Evolutionary conservation across 2,113 vertebrate species (phyloP).

Genomic region (Phyllopteryx taeniolatus): DNA sequence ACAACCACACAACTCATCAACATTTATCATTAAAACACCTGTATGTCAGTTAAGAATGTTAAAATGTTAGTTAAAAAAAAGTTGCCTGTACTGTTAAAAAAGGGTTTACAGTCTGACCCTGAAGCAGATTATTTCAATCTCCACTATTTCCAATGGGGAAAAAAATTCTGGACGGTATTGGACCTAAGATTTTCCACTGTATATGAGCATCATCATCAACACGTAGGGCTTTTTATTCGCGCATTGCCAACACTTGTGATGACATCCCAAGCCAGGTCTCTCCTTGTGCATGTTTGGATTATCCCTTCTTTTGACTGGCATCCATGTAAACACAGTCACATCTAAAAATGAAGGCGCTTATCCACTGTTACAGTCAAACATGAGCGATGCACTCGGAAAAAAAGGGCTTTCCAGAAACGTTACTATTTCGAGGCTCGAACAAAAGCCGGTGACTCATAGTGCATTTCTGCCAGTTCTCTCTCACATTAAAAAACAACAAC

Average conservation of each 20-base stretch:
- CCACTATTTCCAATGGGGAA: background rate
- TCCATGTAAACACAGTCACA: constrained; percentile 63
- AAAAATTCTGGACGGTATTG: background rate
- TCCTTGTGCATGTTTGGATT: constrained; percentile 34
- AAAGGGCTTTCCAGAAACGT: constrained; percentile 42
- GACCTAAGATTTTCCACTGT: background rate
- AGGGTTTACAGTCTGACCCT: background rate
- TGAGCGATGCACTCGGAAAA: background rate
- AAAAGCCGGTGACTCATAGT: constrained; percentile 71
- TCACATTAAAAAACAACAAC: constrained; percentile 41
- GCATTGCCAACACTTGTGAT: constrained; percentile 47
- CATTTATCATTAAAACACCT: background rate
- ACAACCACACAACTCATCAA: background rate
- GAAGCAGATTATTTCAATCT: background rate
- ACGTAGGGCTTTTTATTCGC: background rate
- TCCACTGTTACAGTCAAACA: constrained; percentile 37
- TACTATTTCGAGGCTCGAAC: constrained; percentile 62
- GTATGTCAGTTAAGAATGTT: too few relatives aligned
- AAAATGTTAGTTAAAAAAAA: too few relatives aligned
- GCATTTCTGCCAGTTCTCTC: constrained; percentile 69
- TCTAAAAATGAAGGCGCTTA: constrained; percentile 61
- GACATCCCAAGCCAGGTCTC: background rate
- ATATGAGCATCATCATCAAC: background rate
- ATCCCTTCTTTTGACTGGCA: constrained; percentile 59
- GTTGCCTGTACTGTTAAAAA: too few relatives aligned